Evolutionary conservation across 1,140 invertebrate genomes (phyloP), one percentile per base, ranked within the genome.

Genomic region (Caenorhabditis tropicalis): DNA sequence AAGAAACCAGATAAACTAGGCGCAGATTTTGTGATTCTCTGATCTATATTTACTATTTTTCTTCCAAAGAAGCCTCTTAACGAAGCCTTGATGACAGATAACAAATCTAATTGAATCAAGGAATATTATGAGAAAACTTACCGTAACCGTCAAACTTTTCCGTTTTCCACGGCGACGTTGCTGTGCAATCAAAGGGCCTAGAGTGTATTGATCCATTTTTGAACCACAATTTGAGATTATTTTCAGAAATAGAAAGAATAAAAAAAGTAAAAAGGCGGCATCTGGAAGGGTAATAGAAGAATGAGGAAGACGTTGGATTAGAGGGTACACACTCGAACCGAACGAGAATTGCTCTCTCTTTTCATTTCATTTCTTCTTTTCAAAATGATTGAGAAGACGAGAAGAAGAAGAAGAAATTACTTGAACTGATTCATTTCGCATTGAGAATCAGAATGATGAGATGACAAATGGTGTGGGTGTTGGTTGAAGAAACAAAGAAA

Each of bases 321-420:
- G 36, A 74, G 65, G 65, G 65, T 74, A 74, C 65, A 74, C 65
- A 74, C 65, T 74, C 65, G 65, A 74, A 74, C 36, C 65, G 65
- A 74, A 74, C 65, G 36, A 74, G 36, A 74, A 43, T 43, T 15
- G 29, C 36, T 9, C 36, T 74, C 65, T 70, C n/a, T 51, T 21
- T 56, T 24, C 36, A 46, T 74, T 74, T 74, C n/a, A 43, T 74
- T 12, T 31, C 16, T 4, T n/a, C n/a, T n/a, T n/a, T n/a, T n/a
- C n/a, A n/a, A n/a, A n/a, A n/a, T n/a, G n/a, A 12, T 9, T 12
- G 10, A 1, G 33, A 12, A 24, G 65, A 46, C 16, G 33, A 46
- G 43, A 74, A 33, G 4, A 15, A 74, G 29, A 74, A 6, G 33
- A 15, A 21, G 3, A 74, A 74, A 74, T 74, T 74, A 74, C 65